A percentile compares a stretch with the other conserved stretches of the same genome.
Conservation (phyloP, 2,888 invertebrate genomes). For the Anoncus sp. region DNA sequence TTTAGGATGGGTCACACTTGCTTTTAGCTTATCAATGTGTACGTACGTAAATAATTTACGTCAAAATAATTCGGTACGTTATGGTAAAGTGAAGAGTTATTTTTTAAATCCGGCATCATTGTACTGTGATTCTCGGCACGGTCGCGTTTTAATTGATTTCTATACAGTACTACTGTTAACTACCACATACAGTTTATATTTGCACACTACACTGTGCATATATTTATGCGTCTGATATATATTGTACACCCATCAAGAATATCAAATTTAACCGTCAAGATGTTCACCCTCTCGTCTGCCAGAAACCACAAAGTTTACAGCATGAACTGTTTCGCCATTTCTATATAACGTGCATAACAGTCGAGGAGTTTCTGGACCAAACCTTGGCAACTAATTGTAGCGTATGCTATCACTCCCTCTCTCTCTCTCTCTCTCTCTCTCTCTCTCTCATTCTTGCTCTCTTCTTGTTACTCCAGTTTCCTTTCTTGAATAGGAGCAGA, state of each 20-base stretch:
- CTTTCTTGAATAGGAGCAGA: conserved; percentile 54
- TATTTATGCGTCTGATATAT: conserved; percentile 25
- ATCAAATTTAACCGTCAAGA: conserved; percentile 69
- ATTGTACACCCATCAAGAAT: conserved; percentile 28
- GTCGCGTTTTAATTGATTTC: conserved; percentile 65
- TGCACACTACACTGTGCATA: neutral
- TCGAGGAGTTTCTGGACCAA: conserved; percentile 57
- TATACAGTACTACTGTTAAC: neutral
- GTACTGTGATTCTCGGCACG: neutral
- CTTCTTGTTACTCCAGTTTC: conserved; percentile 41
- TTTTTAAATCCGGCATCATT: neutral
- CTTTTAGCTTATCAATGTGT: no score
- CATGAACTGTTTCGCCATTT: conserved; percentile 55
- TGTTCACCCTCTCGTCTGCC: conserved; percentile 50
- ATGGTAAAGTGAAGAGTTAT: neutral
- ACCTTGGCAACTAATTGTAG: conserved; percentile 58
- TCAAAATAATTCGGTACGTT: no score
- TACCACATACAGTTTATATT: neutral
- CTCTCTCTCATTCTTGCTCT: conserved; percentile 15
- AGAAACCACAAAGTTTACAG: conserved; percentile 62
- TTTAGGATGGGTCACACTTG: no score
- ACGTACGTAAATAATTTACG: no score
- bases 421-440: conserved; percentile 18
- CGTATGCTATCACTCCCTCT: conserved; percentile 17
- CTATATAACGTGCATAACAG: conserved; percentile 52